A percentile compares a stretch with the other conserved stretches of the same genome.
These are phyloP conservation scores for Mormyrus hasselquistii DNA, from an alignment of 2,797 vertebrate species.

Conservation along the genomic window DNA sequence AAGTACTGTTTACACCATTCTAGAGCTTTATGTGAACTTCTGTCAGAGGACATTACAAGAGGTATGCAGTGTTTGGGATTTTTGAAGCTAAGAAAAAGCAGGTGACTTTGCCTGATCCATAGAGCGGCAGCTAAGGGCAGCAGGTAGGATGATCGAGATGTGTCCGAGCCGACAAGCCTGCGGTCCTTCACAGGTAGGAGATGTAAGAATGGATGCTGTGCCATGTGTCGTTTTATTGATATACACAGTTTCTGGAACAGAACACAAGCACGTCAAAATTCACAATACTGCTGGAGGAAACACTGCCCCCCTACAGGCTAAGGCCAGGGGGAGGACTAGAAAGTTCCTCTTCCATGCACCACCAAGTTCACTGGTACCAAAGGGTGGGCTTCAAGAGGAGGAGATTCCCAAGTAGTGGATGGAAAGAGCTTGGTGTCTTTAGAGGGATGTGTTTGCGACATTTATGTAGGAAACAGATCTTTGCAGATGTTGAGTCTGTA, in stretches of 20 bases:
- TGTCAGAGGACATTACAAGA: neutral
- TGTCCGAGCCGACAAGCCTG: neutral
- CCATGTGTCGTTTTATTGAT: slow-evolving; percentile 15
- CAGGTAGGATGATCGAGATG: neutral
- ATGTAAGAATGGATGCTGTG: neutral
- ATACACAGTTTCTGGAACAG: slow-evolving; percentile 11
- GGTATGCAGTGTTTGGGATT: neutral
- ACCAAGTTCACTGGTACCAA: neutral
- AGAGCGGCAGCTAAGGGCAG: neutral
- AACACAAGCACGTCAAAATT: slow-evolving; percentile 20
- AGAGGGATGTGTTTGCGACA: neutral
- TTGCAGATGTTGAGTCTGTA: neutral
- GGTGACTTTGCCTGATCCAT: neutral
- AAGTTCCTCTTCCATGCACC: neutral
- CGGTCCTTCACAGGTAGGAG: neutral
- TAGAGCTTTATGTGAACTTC: neutral
- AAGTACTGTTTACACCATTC: neutral
- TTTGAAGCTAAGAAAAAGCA: neutral
- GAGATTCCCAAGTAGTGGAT: neutral
- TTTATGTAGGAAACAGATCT: neutral
- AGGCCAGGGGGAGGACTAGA: too few relatives aligned
- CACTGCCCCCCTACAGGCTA: neutral
- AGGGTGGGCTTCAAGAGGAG: neutral
- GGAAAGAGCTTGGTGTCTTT: neutral
- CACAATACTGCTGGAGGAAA: slow-evolving; percentile 11